Base-by-base conservation (phyloP, 2,888 invertebrate genomes). In the Euplagia quadripunctaria region DNA sequence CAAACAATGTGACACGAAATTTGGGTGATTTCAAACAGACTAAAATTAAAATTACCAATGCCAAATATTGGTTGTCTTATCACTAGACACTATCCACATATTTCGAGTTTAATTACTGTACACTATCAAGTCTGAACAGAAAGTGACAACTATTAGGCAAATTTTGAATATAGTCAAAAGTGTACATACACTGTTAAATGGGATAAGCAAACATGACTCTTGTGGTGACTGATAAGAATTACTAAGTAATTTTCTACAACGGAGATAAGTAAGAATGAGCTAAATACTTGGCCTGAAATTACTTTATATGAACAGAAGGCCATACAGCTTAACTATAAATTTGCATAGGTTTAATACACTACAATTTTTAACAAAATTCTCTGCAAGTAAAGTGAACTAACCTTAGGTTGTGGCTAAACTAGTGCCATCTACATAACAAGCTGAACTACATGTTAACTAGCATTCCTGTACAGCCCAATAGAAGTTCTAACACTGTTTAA, bases 191-290 rank as follows among this genome's bases (percentile, higher is more conserved):
- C 43, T 76, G 58, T 51, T 46, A 75, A 77, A 74, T 74, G 76
- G 64, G 79, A 75, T 78, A 73, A 76, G 75, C 68, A 84, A 75
- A 84, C 77, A 85, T 77, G 66, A 75, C 75, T 75, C 64, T 75
- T 49, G 52, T 14, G 46, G 11, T 80, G 80, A 80, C 80, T 83
- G 84, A 84, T 85, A 84, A 79, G 67, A 69, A 51, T 49, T 42
- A 55, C 55, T 73, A 77, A 76, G 69, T 70, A 76, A 72, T 80
- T 75, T 67, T n/a, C 55, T 43, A 42, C 55, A 5, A 58, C 41
- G 46, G 14, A 82, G 77, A 80, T 75, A 83, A 76, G 66, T 65
- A 64, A 74, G 49, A 73, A 77, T 75, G 76, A 78, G 75, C 73
- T 79, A 78, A 79, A 73, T 70, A 70, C 43, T 61, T 73, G 74